Evolutionary conservation across 1,140 invertebrate species (phyloP), one percentile per base, ranked within the genome.

Genomic region (Monomorium pharaonis): DNA sequence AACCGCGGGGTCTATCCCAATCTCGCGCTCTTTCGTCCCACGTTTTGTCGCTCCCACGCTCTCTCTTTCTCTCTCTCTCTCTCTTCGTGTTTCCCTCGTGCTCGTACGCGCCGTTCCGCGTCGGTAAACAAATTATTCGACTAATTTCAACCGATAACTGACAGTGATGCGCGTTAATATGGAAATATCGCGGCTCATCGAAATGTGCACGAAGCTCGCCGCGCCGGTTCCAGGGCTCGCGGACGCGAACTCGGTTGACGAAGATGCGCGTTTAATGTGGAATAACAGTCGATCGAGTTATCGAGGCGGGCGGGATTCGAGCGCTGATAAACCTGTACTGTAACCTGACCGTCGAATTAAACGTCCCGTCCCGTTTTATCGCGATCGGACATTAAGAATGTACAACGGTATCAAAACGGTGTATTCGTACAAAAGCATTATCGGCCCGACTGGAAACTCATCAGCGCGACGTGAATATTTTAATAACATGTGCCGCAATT

Each of bases 81-180:
- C 51, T 7, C 56, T 10, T 49, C 62, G n/a, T n/a, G n/a, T n/a
- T n/a, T n/a, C 62, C 62, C 33, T 7, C n/a, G 63, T 49, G 47
- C 51, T 33, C n/a, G 72, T 72, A 49, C 33, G 74, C 27, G 24
- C 44, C 18, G 65, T 56, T 75, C 12, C 81, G 58, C 74, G 54
- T 85, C 63, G 44, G 24, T 49, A 69, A 62, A 58, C 81, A 47
- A 62, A 80, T 88, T 89, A 88, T 89, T 88, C 83, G 75, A 80
- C 84, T 88, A 88, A 88, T 89, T 85, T 77, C 44, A 47, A 33
- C 54, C 67, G 63, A 88, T 88, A 87, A 84, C 67, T 76, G 83
- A 89, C 86, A 72, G 84, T 65, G 72, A 85, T 56, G 47, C 60
- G 47, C 65, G 83, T 49, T 89, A 85, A 89, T 88, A 74, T 51